Evolutionary conservation across 1,140 invertebrate genomes (phyloP), one percentile per base, ranked within the genome.

Genomic region (Zaprionus ghesquierei): DNA sequence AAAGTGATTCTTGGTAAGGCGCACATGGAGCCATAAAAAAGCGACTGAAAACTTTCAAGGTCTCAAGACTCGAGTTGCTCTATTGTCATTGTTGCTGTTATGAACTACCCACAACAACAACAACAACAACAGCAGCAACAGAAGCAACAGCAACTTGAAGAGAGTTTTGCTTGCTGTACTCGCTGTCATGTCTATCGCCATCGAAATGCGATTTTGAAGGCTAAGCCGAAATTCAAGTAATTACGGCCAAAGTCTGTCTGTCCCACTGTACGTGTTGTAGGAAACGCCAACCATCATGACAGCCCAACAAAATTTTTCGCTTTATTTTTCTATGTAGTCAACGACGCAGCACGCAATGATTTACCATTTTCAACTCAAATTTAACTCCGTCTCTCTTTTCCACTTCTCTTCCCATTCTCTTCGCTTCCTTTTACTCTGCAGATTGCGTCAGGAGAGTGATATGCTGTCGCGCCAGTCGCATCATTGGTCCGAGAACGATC

Each of bases 401-500:
- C 46, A 41, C n/a, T 38, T 15, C 13, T 15, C 22, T 51, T 38
- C 12, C 33, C 41, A 63, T 25, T 31, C 31, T 44, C 23, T 20
- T 15, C 9, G 1, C 20, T 5, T 77, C 2, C 8, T 15, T 13
- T 74, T n/a, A 65, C 44, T 12, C 63, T 65, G 49, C 58, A 92
- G 91, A 90, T 82, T 92, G 77, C 91, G 91, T 72, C 91, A 92
- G 79, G 91, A 92, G 76, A 92, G 91, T 64, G 91, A 92, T 69
- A 76, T 92, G 50, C 29, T 92, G 66, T 92, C 91, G 63, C 84
- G 91, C 23, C 90, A 91, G 56, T 91, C 90, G 54, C 90, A 92
- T 87, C 85, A 89, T 93, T 94, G 38, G 94, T 94, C 44, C 92
- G 93, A 38, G 92, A 93, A 82, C 85, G 93, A 79, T 90, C 92